phyloP scores from a whole-genome alignment of 2,888 invertebrate genomes.

The Drosophila nr. perissopoda region DNA sequence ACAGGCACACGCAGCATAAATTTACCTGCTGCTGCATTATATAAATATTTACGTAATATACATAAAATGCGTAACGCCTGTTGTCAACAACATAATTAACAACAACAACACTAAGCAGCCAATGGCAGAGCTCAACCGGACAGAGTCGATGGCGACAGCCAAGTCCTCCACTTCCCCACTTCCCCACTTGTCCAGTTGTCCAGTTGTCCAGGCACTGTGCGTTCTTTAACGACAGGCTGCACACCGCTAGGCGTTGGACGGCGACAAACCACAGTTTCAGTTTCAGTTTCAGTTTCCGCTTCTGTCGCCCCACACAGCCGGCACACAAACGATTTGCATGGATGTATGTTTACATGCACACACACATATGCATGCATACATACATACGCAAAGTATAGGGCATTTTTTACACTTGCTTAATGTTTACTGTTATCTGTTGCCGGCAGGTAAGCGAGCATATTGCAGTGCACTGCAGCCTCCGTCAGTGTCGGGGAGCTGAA shows the following conservation, averaged over 20 bases:
- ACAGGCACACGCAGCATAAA: slow-evolving; percentile 44
- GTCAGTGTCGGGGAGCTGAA: background rate
- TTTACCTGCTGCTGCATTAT: slow-evolving; percentile 80
- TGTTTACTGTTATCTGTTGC: background rate
- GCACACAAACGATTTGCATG: background rate
- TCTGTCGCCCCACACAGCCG: background rate
- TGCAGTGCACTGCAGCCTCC: background rate
- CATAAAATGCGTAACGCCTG: slow-evolving; percentile 82
- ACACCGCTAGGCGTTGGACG: background rate
- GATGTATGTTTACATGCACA: background rate
- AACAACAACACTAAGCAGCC: slow-evolving; percentile 44
- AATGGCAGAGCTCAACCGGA: slow-evolving; percentile 43
- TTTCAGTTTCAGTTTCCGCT: slow-evolving; percentile 34
- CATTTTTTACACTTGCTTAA: background rate
- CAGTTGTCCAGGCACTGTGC: background rate
- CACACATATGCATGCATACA: background rate
- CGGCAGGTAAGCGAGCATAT: background rate
- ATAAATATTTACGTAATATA: slow-evolving; percentile 83
- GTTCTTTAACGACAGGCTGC: slow-evolving; percentile 8
- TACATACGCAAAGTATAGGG: background rate
- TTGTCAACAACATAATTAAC: slow-evolving; percentile 83
- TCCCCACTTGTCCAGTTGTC: background rate
- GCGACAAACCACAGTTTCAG: slow-evolving; percentile 4
- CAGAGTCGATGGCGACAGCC: slow-evolving; percentile 6
- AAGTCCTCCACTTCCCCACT: background rate